phyloP scores from a whole-genome alignment of 2,113 vertebrate genomes.

The Ctenodactylus gundi region DNA sequence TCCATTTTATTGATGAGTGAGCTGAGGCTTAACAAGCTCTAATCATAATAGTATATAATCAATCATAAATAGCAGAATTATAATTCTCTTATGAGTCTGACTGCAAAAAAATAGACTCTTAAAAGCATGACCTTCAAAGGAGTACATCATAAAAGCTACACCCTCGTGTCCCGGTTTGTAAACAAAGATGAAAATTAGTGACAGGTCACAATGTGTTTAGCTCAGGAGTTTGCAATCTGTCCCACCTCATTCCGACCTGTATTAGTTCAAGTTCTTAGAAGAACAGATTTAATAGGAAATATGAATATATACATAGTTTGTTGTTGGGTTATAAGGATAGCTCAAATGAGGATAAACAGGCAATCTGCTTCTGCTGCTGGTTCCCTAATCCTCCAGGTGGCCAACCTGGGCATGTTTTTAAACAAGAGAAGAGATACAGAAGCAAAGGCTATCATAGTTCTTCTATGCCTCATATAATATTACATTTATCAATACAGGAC shows the following conservation, averaged over 20 bases:
- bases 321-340: not conserved
- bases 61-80: not conserved
- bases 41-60: not conserved
- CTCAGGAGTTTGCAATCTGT: not conserved
- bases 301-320: too few relatives aligned
- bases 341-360: not conserved
- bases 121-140: not conserved
- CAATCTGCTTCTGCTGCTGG: not conserved
- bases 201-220: not conserved
- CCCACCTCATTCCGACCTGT: too few relatives aligned
- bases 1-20: not conserved
- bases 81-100: not conserved
- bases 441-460: not conserved
- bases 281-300: too few relatives aligned
- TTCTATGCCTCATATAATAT: not conserved
- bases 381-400: not conserved
- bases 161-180: too few relatives aligned
- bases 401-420: not conserved
- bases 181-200: not conserved
- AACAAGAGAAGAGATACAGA: not conserved
- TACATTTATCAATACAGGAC: not conserved
- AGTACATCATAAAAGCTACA: not conserved
- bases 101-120: not conserved
- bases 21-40: not conserved
- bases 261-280: too few relatives aligned